Conservation (phyloP, 2,797 vertebrate species). For the Phyllotis vaccarum region DNA sequence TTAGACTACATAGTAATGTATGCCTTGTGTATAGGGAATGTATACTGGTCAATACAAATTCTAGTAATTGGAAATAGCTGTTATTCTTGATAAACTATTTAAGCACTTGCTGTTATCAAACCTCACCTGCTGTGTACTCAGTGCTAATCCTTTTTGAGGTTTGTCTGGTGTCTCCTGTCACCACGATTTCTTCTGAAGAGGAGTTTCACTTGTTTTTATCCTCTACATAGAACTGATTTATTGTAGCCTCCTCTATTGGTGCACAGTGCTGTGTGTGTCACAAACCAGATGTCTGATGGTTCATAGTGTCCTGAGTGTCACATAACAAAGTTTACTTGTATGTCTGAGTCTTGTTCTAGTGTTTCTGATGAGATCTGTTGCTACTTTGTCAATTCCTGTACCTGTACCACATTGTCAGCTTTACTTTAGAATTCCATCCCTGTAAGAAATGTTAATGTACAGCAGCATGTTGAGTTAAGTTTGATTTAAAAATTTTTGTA, state of each 20-base stretch:
- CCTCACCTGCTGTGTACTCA: background rate
- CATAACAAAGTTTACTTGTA: background rate
- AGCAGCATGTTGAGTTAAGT: background rate
- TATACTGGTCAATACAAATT: background rate
- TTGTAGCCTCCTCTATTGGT: background rate
- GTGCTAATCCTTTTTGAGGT: background rate
- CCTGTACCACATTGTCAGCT: background rate
- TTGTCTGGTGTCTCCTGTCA: background rate
- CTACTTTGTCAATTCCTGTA: background rate
- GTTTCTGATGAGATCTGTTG: background rate
- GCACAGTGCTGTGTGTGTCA: background rate
- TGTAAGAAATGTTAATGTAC: background rate
- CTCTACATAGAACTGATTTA: background rate
- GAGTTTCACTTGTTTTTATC: background rate
- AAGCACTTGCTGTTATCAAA: background rate
- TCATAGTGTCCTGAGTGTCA: background rate
- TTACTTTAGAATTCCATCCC: background rate
- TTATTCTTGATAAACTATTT: slow-evolving; percentile 39
- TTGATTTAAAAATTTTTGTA: background rate
- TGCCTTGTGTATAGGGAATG: background rate
- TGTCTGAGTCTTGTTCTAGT: background rate
- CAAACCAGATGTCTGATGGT: background rate
- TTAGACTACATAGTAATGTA: background rate
- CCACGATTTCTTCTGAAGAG: background rate
- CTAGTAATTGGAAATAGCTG: background rate